Evolutionary conservation across 2,113 vertebrate species (phyloP).

Genomic region (Ailuropoda melanoleuca): DNA sequence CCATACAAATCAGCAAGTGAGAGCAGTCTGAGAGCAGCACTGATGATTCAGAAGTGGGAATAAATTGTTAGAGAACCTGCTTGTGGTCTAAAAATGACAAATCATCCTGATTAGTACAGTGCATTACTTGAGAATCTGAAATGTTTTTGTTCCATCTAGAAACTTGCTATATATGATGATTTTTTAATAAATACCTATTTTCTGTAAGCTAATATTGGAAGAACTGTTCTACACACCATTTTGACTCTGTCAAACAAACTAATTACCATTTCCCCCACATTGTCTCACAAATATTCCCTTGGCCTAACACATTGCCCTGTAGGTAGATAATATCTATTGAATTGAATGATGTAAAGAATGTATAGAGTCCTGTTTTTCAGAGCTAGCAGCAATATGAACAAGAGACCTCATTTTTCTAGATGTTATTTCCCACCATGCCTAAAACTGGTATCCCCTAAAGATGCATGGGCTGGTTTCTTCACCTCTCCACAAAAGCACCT

Average conservation of each 20-base stretch:
- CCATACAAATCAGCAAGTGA: background rate
- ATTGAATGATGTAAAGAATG: background rate
- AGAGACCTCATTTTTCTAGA: background rate
- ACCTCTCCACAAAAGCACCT: background rate
- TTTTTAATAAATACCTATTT: constrained; percentile 25
- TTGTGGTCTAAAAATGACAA: constrained; percentile 25
- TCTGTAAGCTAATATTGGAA: background rate
- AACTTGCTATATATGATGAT: background rate
- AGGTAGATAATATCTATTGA: background rate
- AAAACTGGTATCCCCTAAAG: background rate
- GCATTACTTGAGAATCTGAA: background rate
- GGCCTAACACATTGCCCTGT: background rate
- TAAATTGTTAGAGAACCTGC: background rate
- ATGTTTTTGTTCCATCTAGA: background rate
- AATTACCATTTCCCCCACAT: background rate
- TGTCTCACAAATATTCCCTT: background rate
- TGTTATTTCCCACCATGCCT: background rate
- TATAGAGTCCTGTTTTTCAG: background rate
- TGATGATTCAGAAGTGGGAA: constrained; percentile 26
- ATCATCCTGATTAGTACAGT: background rate
- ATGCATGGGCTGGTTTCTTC: background rate
- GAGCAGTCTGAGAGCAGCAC: background rate
- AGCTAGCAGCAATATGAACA: background rate
- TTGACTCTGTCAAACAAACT: background rate
- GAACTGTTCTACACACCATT: background rate